Percentiles rank a stretch among this genome's conserved stretches.
These are phyloP conservation scores for Drosophila grimshawi DNA, from an alignment of 1,140 invertebrate genomes.

Conservation along the genomic window DNA sequence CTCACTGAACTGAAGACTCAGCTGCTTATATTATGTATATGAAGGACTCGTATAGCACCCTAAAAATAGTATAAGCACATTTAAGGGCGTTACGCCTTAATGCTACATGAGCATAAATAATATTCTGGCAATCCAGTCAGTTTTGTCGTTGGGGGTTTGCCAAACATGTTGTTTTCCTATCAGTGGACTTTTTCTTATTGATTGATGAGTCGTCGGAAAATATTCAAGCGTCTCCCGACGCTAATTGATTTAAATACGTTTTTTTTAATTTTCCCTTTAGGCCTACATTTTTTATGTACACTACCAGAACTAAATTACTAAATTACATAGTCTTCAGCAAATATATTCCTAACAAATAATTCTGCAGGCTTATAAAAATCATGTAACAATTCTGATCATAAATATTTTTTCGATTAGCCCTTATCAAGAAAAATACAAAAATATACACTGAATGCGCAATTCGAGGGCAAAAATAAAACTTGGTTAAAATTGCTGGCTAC, in stretches of 20 bases:
- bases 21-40: conserved; percentile 36
- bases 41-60: neutral
- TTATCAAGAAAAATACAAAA: conserved; percentile 1
- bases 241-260: conserved; percentile 45
- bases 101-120: conserved; percentile 15
- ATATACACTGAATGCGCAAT: conserved; percentile 1
- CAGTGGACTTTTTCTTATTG: conserved; percentile 66
- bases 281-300: no score
- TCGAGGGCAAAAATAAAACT: conserved; percentile 2
- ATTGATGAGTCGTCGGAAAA: conserved; percentile 55
- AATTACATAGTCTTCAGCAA: neutral
- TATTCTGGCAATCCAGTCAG: conserved; percentile 2
- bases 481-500: conserved; percentile 16
- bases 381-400: conserved; percentile 34
- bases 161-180: conserved; percentile 46
- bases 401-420: conserved; percentile 32
- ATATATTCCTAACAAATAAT: conserved; percentile 4
- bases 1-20: conserved; percentile 43
- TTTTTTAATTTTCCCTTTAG: neutral
- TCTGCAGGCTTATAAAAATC: neutral
- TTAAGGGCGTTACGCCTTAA: conserved; percentile 50
- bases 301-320: no score
- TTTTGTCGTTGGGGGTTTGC: conserved; percentile 10
- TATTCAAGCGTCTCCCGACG: conserved; percentile 47
- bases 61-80: neutral